Conservation (phyloP, 2,113 vertebrate genomes). For the Probosciger aterrimus region DNA sequence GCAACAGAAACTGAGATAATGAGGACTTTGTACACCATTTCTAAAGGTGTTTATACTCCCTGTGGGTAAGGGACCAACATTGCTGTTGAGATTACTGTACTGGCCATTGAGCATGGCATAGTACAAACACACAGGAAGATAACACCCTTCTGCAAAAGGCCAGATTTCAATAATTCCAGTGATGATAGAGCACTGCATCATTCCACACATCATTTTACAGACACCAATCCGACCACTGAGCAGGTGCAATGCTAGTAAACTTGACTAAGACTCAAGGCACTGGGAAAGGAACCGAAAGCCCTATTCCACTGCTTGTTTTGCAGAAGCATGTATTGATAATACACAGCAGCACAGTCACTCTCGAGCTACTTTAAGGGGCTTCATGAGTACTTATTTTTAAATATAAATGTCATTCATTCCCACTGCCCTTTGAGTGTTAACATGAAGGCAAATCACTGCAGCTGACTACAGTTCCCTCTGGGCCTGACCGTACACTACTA, state of each 20-base stretch:
- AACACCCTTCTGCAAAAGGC: background rate
- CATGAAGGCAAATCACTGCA: background rate
- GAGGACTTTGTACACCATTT: background rate
- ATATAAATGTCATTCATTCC: background rate
- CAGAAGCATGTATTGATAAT: background rate
- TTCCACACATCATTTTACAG: background rate
- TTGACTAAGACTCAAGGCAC: background rate
- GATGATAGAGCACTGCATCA: background rate
- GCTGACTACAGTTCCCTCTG: background rate
- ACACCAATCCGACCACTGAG: background rate
- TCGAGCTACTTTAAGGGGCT: background rate
- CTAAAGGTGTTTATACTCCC: background rate
- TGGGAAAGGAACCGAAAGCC: background rate
- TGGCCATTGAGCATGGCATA: background rate
- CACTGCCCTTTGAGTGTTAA: background rate
- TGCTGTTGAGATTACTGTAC: background rate
- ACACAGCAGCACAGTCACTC: background rate
- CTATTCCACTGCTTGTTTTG: background rate
- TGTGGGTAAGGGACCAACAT: background rate
- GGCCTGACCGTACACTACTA: background rate
- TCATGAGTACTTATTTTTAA: background rate
- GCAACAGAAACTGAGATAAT: background rate
- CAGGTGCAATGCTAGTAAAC: background rate
- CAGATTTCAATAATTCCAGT: background rate
- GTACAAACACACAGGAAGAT: background rate